Evolutionary conservation across 2,113 vertebrate species (phyloP), one percentile per base, ranked within the genome.

Genomic region (Myrmecophaga tridactyla): DNA sequence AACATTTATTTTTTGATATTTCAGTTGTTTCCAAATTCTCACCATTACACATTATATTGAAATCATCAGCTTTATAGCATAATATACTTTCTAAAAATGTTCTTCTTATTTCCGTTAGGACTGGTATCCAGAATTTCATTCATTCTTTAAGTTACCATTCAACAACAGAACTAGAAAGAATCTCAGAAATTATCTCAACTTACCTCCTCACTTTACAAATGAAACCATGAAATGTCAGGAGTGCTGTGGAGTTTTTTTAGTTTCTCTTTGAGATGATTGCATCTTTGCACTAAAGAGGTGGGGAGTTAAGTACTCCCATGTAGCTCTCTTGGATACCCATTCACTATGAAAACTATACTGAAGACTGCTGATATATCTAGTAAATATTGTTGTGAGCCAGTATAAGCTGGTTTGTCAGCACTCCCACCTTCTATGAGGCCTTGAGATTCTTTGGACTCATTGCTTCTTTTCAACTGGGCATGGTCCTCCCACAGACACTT

Each of bases 1-100:
- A 93, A 84, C 25, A 46, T 75, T 78, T 63, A 41, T 84, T 84
- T 83, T 76, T 73, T 83, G 29, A 83, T 84, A 92, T 72, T 83
- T 94, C 3, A 72, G 14, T 51, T 58, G 20, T 72, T 92, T 86
- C 43, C 14, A 67, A 76, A 94, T 82, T 18, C 12, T 46, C 36
- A 53, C 56, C 86, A 34, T 43, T 90, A 77, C 5, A 65, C 63
- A 73, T 81, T 72, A 76, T 3, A 77, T 34, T n/a, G 13, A 31
- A 67, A 36, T 60, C 46, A 90, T 25, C 12, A 78, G 70, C 63
- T 77, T 77, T 92, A 17, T n/a, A 63, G 70, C 31, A 70, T 36
- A 81, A 83, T 31, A 15, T 15, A 65, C 77, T 82, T 73, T 23
- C 65, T 81, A 81, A 60, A 82, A 72, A 39, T 51, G 29, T 69